phyloP scores from a whole-genome alignment of 2,888 invertebrate species.

The Liodrosophila aerea region DNA sequence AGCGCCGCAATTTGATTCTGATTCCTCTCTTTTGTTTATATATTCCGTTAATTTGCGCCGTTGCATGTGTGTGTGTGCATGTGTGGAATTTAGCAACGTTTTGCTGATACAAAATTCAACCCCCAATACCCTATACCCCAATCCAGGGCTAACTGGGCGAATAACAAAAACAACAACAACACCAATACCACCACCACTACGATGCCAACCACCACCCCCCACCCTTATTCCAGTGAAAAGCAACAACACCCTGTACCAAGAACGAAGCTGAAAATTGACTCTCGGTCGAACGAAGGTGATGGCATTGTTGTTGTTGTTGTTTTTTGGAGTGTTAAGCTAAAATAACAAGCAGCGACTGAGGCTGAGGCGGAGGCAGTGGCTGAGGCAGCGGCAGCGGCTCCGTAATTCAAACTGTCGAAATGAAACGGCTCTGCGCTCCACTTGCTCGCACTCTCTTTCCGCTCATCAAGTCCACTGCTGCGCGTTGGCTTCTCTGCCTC shows the following conservation, averaged over 20 bases:
- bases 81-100: conserved; percentile 45
- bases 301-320: conserved; percentile 33
- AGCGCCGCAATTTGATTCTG: conserved; percentile 35
- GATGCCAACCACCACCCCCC: conserved; percentile 24
- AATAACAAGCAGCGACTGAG: conserved; percentile 40
- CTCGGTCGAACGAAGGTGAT: conserved; percentile 62
- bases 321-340: conserved; percentile 58
- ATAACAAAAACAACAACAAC: conserved; percentile 26
- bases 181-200: conserved; percentile 28
- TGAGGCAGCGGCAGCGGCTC: conserved; percentile 16
- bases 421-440: conserved; percentile 70
- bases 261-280: conserved; percentile 35
- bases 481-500: conserved; percentile 21
- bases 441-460: conserved; percentile 32
- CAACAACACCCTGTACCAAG: conserved; percentile 26
- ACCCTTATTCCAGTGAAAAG: conserved; percentile 22
- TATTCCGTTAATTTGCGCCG: conserved; percentile 50
- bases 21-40: conserved; percentile 47
- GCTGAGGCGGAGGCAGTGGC: conserved; percentile 30
- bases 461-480: conserved; percentile 1
- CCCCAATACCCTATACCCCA: conserved; percentile 44
- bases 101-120: conserved; percentile 52
- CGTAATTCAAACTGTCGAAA: conserved; percentile 73
- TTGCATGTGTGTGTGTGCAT: conserved; percentile 23
- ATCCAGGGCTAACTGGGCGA: not conserved